Conservation (phyloP, 1,140 invertebrate genomes). For the Platyura marginata region DNA sequence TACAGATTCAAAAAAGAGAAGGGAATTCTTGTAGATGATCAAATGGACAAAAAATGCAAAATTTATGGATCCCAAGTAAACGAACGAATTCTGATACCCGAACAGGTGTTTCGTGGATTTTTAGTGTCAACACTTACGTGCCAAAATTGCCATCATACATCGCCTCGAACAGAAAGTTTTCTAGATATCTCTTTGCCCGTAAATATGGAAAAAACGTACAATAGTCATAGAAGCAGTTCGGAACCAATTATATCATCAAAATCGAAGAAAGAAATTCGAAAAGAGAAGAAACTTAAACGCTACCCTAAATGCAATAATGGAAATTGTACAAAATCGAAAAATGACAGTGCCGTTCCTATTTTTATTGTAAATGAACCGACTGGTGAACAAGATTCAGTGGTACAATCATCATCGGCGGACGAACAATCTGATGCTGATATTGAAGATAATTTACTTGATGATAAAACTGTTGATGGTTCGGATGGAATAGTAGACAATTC, state of each 20-base stretch:
- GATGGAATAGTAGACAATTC: too few relatives aligned
- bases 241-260: constrained; percentile 8
- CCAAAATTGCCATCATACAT: constrained; percentile 70
- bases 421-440: constrained; percentile 58
- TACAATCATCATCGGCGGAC: too few relatives aligned
- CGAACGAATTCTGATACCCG: constrained; percentile 59
- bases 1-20: background rate
- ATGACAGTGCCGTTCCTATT: constrained; percentile 22
- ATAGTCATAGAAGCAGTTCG: constrained; percentile 28
- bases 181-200: constrained; percentile 86
- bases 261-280: too few relatives aligned
- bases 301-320: too few relatives aligned
- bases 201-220: constrained; percentile 43
- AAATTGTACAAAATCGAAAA: constrained; percentile 16
- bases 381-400: too few relatives aligned
- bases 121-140: constrained; percentile 79
- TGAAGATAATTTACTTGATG: constrained; percentile 60
- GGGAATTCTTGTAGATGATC: constrained; percentile 45
- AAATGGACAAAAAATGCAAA: constrained; percentile 52
- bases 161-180: constrained; percentile 78
- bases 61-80: constrained; percentile 66
- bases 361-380: too few relatives aligned
- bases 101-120: constrained; percentile 75
- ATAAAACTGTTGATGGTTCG: too few relatives aligned
- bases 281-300: constrained; percentile 41